Percentiles rank a stretch among this genome's conserved stretches.
Conservation (phyloP, 2,888 invertebrate genomes). For the Iselma pallidipennis region DNA sequence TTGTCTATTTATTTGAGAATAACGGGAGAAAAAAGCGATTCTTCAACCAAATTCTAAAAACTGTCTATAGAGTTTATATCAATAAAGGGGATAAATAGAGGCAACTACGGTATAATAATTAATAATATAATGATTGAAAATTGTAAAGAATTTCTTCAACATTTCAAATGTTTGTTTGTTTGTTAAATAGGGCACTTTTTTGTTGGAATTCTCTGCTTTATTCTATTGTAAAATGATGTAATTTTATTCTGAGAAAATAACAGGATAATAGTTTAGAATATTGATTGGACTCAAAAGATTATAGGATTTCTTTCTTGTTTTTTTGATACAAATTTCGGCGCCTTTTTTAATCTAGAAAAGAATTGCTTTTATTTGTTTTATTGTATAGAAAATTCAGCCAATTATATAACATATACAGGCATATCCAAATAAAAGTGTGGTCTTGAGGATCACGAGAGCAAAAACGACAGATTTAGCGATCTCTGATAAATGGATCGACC, state of each 20-base stretch:
- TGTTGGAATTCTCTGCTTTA: neutral
- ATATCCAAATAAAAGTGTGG: too few relatives aligned
- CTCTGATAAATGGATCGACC: too few relatives aligned
- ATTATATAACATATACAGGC: too few relatives aligned
- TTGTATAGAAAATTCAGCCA: neutral
- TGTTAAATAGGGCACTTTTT: neutral
- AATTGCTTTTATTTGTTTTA: neutral
- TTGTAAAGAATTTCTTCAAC: conserved; percentile 35
- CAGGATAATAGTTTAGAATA: neutral
- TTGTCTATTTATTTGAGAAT: conserved; percentile 7
- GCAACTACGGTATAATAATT: conserved; percentile 46
- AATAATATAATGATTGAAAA: conserved; percentile 33
- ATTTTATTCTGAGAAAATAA: too few relatives aligned
- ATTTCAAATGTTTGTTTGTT: too few relatives aligned
- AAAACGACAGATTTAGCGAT: too few relatives aligned
- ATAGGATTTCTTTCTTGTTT: too few relatives aligned
- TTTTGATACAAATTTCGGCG: neutral
- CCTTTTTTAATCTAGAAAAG: neutral
- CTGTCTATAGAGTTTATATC: neutral
- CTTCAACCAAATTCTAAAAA: neutral
- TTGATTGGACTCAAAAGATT: neutral
- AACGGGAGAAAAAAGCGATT: conserved; percentile 9
- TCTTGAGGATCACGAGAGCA: too few relatives aligned
- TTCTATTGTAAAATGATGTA: neutral
- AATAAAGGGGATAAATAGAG: conserved; percentile 31